A percentile compares a stretch with the other conserved stretches of the same genome.
Conservation (phyloP, 1,140 invertebrate genomes). For the Drosophila rhopaloa region DNA sequence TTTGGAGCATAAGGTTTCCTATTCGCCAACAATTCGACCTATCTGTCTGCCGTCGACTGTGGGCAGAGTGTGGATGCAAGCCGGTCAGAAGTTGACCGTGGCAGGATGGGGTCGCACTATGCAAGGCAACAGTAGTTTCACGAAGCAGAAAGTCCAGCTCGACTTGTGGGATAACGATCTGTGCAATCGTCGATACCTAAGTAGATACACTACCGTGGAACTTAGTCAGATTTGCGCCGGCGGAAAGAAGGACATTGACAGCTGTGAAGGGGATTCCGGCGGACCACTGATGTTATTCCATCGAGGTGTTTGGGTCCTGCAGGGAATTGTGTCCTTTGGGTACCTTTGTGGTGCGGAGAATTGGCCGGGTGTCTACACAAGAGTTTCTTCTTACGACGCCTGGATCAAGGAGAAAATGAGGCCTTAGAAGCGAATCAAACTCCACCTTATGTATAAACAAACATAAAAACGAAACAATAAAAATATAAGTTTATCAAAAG, state of each 20-base stretch:
- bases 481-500: too few species aligned
- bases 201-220: too few species aligned
- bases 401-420: slow-evolving; percentile 84
- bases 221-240: slow-evolving; percentile 87
- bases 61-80: slow-evolving; percentile 14
- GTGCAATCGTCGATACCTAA: slow-evolving; percentile 36
- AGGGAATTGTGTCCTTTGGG: slow-evolving; percentile 86
- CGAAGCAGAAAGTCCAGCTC: slow-evolving; percentile 58
- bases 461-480: too few species aligned
- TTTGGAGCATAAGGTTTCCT: slow-evolving; percentile 80
- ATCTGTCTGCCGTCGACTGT: slow-evolving; percentile 86
- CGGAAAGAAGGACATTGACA: slow-evolving; percentile 83
- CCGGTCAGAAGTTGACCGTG: slow-evolving; percentile 85
- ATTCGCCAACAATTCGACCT: slow-evolving; percentile 85
- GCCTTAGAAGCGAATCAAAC: not conserved
- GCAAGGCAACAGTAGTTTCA: slow-evolving; percentile 60
- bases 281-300: slow-evolving; percentile 86
- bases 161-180: not conserved
- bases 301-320: slow-evolving; percentile 85
- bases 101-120: slow-evolving; percentile 89
- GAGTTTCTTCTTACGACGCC: slow-evolving; percentile 80
- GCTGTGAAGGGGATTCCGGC: slow-evolving; percentile 89
- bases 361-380: slow-evolving; percentile 86
- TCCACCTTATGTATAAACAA: too few species aligned
- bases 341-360: slow-evolving; percentile 78